Base-by-base conservation (phyloP, 1,140 invertebrate species). In the Eumeta japonica region DNA sequence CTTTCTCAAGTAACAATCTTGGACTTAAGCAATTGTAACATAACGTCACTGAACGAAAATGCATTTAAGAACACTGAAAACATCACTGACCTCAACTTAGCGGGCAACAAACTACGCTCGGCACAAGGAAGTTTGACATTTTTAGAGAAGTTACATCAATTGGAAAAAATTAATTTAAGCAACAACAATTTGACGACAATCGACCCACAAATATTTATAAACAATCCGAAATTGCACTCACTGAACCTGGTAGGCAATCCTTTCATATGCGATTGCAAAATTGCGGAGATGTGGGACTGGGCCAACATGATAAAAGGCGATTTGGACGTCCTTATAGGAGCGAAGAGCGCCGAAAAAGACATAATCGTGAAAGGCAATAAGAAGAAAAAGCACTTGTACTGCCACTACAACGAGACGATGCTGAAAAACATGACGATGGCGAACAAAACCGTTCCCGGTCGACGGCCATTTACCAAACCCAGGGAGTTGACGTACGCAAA, bases 271-370 rank as follows among this genome's bases (percentile, higher is more conserved):
- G 82, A 85, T 48, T 88, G 85, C 43, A 81, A 82, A 16, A 78
- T 87, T 20, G 78, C 79, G 0, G 82, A 86, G 20, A 82, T 85
- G 73, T 87, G 84, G 85, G 78, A 85, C 45, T 88, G 85, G 85
- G 84, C 84, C 0, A 57, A 79, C 13, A 76, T 80, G 47, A 77
- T 78, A 2, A 84, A 84, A 44, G 81, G 81, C 7, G 81, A 85
- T 52, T 55, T 86, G 10, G 77, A 81, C 17, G 77, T 86, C 10
- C 60, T 86, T 3, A 70, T 85, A 9, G 84, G 84, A 29, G 83
- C 83, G 3, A 79, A 82, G 24, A 79, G 83, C 2, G 76, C 75
- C 2, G 76, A 77, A 16, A 79, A 78, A 44, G 79, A 82, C 39
- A 78, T 80, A 20, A 70, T 75, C 0, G 71, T 78, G 0, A 79